Evolutionary conservation across 2,888 invertebrate genomes (phyloP).

Genomic region (Chymomyza amoena): DNA sequence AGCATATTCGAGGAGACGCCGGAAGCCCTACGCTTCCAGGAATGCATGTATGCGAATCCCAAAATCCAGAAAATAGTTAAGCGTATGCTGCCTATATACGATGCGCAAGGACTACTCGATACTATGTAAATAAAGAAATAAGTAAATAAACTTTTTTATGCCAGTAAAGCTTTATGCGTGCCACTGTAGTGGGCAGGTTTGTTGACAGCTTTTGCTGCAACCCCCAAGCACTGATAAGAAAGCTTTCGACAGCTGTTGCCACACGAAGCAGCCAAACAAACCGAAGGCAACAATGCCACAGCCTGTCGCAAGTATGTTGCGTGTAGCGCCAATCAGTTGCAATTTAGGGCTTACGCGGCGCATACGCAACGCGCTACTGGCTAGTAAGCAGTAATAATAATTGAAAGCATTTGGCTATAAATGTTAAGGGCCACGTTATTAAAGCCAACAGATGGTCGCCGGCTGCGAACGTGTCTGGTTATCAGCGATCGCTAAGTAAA

Average conservation of each 20-base stretch:
- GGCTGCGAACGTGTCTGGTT: conserved; percentile 57
- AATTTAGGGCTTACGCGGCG: conserved; percentile 53
- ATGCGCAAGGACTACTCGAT: conserved; percentile 74
- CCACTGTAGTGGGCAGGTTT: conserved; percentile 39
- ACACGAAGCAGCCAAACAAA: conserved; percentile 54
- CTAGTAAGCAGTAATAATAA: background rate
- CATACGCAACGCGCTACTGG: conserved; percentile 53
- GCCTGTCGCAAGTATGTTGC: background rate
- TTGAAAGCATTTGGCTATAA: conserved; percentile 41
- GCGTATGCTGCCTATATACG: conserved; percentile 68
- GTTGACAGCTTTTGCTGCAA: conserved; percentile 43
- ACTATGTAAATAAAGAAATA: conserved; percentile 6
- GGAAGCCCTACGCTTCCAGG: conserved; percentile 66
- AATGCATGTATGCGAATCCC: conserved; percentile 62
- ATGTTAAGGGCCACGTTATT: conserved; percentile 42
- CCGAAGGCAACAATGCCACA: conserved; percentile 3
- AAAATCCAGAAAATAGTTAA: conserved; percentile 65
- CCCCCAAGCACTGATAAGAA: conserved; percentile 62
- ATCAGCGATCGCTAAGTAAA: conserved; percentile 46
- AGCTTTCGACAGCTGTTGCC: conserved; percentile 58
- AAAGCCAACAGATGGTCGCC: conserved; percentile 70
- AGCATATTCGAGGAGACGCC: conserved; percentile 71
- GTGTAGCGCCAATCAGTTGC: conserved; percentile 44
- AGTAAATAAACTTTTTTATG: background rate
- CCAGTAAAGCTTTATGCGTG: background rate